These are phyloP conservation scores for Galaxias olidus DNA, from an alignment of 2,797 vertebrate species.

Conservation along the genomic window DNA sequence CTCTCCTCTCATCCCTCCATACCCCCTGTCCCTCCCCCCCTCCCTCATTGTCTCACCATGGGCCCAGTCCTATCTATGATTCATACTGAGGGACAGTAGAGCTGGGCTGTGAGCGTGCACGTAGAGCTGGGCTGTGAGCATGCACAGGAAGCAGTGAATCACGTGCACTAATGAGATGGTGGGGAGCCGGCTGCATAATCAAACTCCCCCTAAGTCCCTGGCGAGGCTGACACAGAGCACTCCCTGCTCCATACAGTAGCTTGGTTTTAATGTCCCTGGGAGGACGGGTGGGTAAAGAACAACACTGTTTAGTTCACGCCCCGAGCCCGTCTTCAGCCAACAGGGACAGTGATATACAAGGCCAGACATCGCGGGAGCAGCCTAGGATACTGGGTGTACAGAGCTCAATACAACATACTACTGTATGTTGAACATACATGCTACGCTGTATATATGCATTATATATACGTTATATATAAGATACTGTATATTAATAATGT, in stretches of 20 bases:
- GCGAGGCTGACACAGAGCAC: slow-evolving; percentile 15
- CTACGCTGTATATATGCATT: too few relatives aligned
- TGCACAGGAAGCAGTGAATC: slow-evolving; percentile 43
- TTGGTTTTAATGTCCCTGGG: slow-evolving; percentile 17
- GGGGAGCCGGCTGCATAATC: slow-evolving; percentile 49
- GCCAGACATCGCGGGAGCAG: too few relatives aligned
- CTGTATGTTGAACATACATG: too few relatives aligned
- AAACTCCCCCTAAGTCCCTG: slow-evolving; percentile 39
- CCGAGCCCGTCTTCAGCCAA: neutral
- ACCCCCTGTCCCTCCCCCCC: slow-evolving; percentile 47
- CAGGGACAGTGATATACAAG: neutral
- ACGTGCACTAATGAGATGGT: slow-evolving; percentile 57
- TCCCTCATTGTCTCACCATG: slow-evolving; percentile 45
- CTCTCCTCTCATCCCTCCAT: slow-evolving; percentile 7
- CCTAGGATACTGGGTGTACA: too few relatives aligned
- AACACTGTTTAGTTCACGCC: neutral
- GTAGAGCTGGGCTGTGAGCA: slow-evolving; percentile 25
- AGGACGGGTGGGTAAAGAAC: neutral
- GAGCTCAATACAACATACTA: too few relatives aligned
- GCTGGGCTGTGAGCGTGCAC: too few relatives aligned
- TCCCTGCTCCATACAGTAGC: neutral
- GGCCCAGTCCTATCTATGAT: slow-evolving; percentile 61
- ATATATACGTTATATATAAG: too few relatives aligned
- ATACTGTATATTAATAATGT: too few relatives aligned
- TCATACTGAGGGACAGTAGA: too few relatives aligned